Conservation (phyloP, 2,888 invertebrate species). For the Acleris emargana region DNA sequence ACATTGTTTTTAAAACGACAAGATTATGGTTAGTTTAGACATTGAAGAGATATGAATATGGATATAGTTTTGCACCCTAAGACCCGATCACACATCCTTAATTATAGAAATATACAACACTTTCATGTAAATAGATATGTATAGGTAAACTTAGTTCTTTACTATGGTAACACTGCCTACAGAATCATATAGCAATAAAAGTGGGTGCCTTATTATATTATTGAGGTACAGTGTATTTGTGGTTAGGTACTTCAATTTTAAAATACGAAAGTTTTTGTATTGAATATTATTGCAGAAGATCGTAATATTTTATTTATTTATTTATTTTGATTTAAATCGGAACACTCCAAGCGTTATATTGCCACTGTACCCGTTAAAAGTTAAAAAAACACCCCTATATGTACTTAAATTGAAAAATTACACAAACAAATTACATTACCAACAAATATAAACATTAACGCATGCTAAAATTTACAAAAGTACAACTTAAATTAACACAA, state of each 20-base stretch:
- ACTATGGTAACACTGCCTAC: conserved; percentile 78
- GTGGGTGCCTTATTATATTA: conserved; percentile 5
- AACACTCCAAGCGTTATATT: neutral
- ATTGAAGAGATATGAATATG: conserved; percentile 39
- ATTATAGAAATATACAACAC: conserved; percentile 63
- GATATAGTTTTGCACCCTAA: conserved; percentile 62
- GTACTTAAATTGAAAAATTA: conserved; percentile 40
- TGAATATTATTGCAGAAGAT: too few relatives aligned
- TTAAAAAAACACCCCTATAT: conserved; percentile 18
- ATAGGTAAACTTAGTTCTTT: conserved; percentile 67
- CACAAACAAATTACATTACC: conserved; percentile 50
- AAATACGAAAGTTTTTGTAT: too few relatives aligned
- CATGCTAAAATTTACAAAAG: conserved; percentile 76
- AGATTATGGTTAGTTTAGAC: conserved; percentile 48
- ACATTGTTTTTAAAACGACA: conserved; percentile 36
- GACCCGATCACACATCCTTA: conserved; percentile 64
- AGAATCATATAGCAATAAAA: conserved; percentile 52
- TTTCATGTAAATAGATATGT: conserved; percentile 75
- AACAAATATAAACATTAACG: conserved; percentile 67
- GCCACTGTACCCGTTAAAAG: conserved; percentile 21
- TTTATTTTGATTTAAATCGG: too few relatives aligned
- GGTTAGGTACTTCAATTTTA: too few relatives aligned
- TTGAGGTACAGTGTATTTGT: conserved; percentile 12
- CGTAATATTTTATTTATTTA: too few relatives aligned
- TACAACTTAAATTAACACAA: conserved; percentile 71